Percentiles rank a stretch among this genome's conserved stretches.
Conservation (phyloP, 2,888 invertebrate species). For the Cosmia trapezina region DNA sequence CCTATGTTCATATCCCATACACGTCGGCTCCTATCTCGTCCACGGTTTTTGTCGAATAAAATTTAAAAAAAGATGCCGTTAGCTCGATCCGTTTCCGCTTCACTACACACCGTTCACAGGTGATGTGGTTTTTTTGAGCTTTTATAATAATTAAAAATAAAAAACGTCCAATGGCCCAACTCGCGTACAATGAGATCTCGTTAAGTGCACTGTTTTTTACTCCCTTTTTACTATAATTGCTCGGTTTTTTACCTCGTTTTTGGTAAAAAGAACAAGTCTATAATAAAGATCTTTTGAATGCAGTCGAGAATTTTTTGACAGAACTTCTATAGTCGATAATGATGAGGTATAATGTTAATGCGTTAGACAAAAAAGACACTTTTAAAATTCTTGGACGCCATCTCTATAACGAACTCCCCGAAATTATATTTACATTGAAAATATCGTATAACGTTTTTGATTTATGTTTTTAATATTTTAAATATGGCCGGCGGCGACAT, state of each 20-base stretch:
- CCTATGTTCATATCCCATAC: conserved; percentile 82
- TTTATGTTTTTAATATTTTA: conserved; percentile 88
- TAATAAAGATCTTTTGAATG: conserved; percentile 65
- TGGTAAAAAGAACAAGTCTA: conserved; percentile 58
- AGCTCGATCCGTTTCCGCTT: conserved; percentile 88
- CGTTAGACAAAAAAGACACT: conserved; percentile 70
- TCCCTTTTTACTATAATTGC: conserved; percentile 76
- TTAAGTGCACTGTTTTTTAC: conserved; percentile 80
- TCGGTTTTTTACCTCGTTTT: conserved; percentile 67
- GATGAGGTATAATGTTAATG: conserved; percentile 70
- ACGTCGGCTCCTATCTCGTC: conserved; percentile 85
- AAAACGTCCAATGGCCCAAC: conserved; percentile 73
- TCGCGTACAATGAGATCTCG: conserved; percentile 82
- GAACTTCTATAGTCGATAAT: conserved; percentile 64
- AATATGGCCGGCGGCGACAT: conserved; percentile 86
- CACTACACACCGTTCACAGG: conserved; percentile 87
- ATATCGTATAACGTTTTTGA: conserved; percentile 86
- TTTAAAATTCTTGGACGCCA: conserved; percentile 65
- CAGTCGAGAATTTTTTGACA: conserved; percentile 63
- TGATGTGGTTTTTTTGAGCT: conserved; percentile 84
- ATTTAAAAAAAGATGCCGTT: conserved; percentile 85
- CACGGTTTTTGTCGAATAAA: conserved; percentile 83
- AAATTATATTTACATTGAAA: conserved; percentile 83
- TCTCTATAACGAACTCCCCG: conserved; percentile 72
- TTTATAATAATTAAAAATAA: conserved; percentile 87